Conservation (phyloP, 2,113 vertebrate genomes). For the Drymodes brunneopygia region DNA sequence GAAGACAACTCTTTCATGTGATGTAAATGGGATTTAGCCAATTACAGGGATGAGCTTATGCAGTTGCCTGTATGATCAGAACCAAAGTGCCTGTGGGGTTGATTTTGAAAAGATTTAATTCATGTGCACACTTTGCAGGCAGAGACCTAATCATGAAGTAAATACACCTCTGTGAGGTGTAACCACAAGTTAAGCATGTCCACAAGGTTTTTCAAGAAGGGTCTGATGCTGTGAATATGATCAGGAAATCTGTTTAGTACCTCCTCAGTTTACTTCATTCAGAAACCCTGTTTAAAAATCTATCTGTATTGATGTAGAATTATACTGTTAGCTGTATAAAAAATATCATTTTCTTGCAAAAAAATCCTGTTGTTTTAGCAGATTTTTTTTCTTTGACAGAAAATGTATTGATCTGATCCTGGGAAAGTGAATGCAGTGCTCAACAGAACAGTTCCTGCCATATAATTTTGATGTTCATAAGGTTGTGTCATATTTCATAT, state of each 20-base stretch:
- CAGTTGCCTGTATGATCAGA: background rate
- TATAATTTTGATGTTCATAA: constrained; percentile 50
- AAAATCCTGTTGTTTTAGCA: background rate
- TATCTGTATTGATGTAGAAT: background rate
- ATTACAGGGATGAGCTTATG: background rate
- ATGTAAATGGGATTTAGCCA: background rate
- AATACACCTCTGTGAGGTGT: background rate
- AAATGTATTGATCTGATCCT: constrained; percentile 60
- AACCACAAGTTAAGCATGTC: background rate
- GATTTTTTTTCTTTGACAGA: constrained; percentile 34
- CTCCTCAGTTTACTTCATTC: background rate
- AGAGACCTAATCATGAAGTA: background rate
- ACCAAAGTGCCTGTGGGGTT: background rate
- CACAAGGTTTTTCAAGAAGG: background rate
- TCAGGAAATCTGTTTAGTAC: background rate
- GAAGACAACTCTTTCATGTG: background rate
- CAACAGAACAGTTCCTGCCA: constrained; percentile 27
- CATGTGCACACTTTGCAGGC: background rate
- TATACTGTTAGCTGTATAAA: background rate
- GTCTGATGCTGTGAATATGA: background rate
- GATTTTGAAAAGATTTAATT: background rate
- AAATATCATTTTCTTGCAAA: constrained; percentile 30
- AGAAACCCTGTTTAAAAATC: background rate
- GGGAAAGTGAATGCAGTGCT: constrained; percentile 14
- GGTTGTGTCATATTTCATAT: constrained; percentile 48